Evolutionary conservation across 1,140 invertebrate species (phyloP).

Genomic region (Drosophila tropicalis): DNA sequence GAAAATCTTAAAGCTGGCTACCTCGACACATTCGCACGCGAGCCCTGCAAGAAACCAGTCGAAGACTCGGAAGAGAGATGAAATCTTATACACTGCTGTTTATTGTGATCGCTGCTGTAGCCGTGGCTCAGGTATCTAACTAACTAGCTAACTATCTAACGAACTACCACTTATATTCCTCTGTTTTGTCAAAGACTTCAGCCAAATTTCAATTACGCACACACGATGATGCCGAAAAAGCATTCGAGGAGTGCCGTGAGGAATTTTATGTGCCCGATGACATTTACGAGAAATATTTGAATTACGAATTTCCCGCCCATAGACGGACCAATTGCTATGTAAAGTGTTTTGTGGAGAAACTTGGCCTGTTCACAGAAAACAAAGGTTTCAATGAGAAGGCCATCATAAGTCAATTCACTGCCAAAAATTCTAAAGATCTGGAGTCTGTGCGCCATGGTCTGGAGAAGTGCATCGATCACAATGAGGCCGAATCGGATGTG

Average conservation of each 20-base stretch:
- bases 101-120: conserved; percentile 30
- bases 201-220: conserved; percentile 66
- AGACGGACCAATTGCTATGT: conserved; percentile 71
- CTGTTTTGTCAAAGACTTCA: conserved; percentile 35
- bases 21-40: conserved; percentile 62
- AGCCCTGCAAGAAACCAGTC: conserved; percentile 60
- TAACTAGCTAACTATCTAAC: conserved; percentile 23
- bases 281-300: conserved; percentile 71
- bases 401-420: conserved; percentile 68
- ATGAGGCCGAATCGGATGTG: conserved; percentile 69
- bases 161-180: conserved; percentile 18
- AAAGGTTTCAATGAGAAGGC: conserved; percentile 68
- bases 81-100: conserved; percentile 56
- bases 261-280: conserved; percentile 68
- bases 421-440: conserved; percentile 47
- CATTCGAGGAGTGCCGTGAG: conserved; percentile 71
- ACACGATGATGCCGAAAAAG: conserved; percentile 63
- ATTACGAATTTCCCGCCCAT: conserved; percentile 74
- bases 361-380: conserved; percentile 66
- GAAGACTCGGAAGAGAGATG: conserved; percentile 55
- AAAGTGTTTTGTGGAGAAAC: conserved; percentile 75
- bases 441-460: conserved; percentile 65
- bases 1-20: conserved; percentile 56
- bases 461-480: conserved; percentile 80
- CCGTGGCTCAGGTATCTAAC: conserved; percentile 53